Percentiles rank a stretch among this genome's conserved stretches.
phyloP scores from a whole-genome alignment of 2,113 vertebrate species.

The Oreotrochilus melanogaster region DNA sequence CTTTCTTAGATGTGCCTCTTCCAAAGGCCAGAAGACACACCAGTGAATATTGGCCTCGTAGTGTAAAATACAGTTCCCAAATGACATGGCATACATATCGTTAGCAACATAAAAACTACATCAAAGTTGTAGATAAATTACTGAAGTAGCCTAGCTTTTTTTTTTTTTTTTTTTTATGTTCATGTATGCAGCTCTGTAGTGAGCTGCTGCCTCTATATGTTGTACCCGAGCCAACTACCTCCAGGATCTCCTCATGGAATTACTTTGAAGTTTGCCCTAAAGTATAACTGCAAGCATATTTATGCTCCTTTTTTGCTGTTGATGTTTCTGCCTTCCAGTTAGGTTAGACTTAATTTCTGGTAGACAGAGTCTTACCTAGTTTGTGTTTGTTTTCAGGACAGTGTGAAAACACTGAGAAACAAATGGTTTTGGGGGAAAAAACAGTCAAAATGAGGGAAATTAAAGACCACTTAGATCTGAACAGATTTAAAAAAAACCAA shows the following conservation, averaged over 20 bases:
- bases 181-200: not conserved
- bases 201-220: not conserved
- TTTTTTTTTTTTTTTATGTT: not conserved
- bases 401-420: not conserved
- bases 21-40: not conserved
- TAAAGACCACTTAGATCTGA: not conserved
- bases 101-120: not conserved
- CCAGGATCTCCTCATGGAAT: not conserved
- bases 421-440: not conserved
- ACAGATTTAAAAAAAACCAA: not conserved
- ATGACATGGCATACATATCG: not conserved
- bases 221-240: not conserved
- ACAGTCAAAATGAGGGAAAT: not conserved
- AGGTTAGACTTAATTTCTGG: not conserved
- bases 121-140: conserved; percentile 48
- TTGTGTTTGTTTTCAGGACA: conserved; percentile 44
- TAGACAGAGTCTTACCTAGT: not conserved
- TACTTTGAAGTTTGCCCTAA: conserved; percentile 57
- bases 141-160: not conserved
- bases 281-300: not conserved
- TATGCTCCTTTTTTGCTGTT: not conserved
- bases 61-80: conserved; percentile 31
- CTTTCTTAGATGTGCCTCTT: not conserved
- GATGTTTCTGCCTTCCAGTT: not conserved
- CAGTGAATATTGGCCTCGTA: not conserved